Base-by-base conservation (phyloP, 2,113 vertebrate species). In the Perca flavescens region DNA sequence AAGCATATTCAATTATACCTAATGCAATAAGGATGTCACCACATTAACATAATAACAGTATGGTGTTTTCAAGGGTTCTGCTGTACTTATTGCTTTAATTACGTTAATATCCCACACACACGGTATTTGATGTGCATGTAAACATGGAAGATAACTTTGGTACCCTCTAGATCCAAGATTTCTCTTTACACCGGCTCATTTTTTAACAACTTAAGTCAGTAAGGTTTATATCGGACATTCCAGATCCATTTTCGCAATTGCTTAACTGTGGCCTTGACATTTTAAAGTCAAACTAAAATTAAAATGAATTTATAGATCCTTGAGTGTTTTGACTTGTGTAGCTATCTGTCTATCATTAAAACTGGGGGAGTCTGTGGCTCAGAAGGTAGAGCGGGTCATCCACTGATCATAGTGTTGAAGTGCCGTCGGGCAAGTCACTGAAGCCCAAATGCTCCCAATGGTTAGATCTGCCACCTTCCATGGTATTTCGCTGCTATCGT, bases 11-110 rank as follows among this genome's bases (percentile, higher is more conserved):
- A 76, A 71, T 50, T 16, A 61, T 56, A 57, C 16, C 61, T 87
- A 74, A 82, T 77, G 19, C 66, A 52, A 19, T 75, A 65, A 66
- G 9, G 22, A 60, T 82, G 68, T 46, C 52, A 64, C 47, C 14
- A 46, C 58, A 80, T 79, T 76, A 61, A 60, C 82, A 71, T 77
- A 75, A 81, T 81, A 57, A n/a, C 47, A 72, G 66, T 19, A n/a
- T 52, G 22, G 6, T 56, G 47, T 78, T 81, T 77, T 64, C n/a
- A 70, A 40, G 58, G 57, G 1, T 70, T 69, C 58, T 62, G 63
- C 52, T 49, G 25, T 2, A 31, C 47, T 31, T 17, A 22, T 73
- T 62, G 22, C 31, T 69, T 58, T 34, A 60, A n/a, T 76, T 21
- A 57, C 12, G n/a, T 70, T 56, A 46, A 62, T 19, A 67, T 79